Evolutionary conservation across 2,113 vertebrate species (phyloP).

Genomic region (Mionectes macconnelli): DNA sequence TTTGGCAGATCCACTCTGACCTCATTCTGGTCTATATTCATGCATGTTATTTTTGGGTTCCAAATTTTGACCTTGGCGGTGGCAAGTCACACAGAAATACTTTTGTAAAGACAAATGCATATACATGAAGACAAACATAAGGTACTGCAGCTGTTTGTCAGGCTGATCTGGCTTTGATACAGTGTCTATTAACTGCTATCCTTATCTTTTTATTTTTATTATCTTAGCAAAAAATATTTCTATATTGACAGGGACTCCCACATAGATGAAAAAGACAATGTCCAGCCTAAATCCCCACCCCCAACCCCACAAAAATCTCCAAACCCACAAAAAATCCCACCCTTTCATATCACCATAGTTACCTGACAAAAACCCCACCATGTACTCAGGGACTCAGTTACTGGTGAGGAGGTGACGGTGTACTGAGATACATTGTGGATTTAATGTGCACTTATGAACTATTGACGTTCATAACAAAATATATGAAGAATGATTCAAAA

Average conservation of each 20-base stretch:
- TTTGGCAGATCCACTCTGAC: neutral
- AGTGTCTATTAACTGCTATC: neutral
- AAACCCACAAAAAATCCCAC: neutral
- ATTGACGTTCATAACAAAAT: neutral
- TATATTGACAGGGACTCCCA: neutral
- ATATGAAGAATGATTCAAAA: neutral
- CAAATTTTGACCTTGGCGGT: neutral
- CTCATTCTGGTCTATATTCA: neutral
- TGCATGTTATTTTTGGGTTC: neutral
- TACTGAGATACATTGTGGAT: neutral
- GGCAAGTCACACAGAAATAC: neutral
- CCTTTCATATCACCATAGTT: neutral
- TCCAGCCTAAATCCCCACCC: neutral
- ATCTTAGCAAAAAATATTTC: neutral
- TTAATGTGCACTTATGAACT: neutral
- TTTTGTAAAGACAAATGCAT: neutral
- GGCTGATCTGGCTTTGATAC: neutral
- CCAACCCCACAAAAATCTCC: neutral
- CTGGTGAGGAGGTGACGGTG: neutral
- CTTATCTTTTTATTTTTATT: neutral
- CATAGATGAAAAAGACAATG: neutral
- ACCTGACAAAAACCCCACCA: neutral
- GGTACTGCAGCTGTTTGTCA: neutral
- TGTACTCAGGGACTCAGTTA: neutral
- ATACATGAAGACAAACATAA: neutral